phyloP scores from a whole-genome alignment of 2,797 vertebrate species.

The Toxotes lorentzi region DNA sequence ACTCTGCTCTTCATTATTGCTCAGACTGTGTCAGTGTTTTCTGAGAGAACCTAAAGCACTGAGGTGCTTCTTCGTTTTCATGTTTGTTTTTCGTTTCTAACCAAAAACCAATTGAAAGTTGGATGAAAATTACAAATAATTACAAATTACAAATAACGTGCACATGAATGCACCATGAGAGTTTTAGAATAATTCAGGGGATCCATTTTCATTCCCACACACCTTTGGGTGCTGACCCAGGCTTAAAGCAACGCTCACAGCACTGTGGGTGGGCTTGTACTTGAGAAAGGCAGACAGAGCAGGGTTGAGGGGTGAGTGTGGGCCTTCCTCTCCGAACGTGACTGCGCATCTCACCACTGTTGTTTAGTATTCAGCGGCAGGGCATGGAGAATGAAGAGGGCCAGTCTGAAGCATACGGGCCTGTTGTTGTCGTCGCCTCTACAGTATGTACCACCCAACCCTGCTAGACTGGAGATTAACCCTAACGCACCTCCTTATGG shows the following conservation, averaged over 20 bases:
- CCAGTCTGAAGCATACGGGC: conserved; percentile 84
- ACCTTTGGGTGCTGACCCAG: conserved; percentile 67
- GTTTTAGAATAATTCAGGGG: conserved; percentile 29
- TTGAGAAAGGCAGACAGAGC: conserved; percentile 58
- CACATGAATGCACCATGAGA: conserved; percentile 26
- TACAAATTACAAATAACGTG: conserved; percentile 1
- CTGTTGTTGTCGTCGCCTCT: conserved; percentile 65
- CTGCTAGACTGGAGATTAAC: conserved; percentile 93
- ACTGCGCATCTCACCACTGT: conserved; percentile 85
- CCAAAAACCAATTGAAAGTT: conserved; percentile 30
- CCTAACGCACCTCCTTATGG: conserved; percentile 75
- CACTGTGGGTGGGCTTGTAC: conserved; percentile 58
- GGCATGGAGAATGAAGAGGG: conserved; percentile 89
- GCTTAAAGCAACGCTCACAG: conserved; percentile 54
- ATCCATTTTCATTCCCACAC: conserved; percentile 44
- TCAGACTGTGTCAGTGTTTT: not conserved
- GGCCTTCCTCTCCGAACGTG: conserved; percentile 80
- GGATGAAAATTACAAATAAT: no score
- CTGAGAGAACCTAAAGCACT: not conserved
- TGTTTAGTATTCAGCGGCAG: conserved; percentile 89
- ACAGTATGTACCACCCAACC: conserved; percentile 80
- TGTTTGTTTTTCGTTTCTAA: conserved; percentile 22
- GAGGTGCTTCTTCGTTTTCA: not conserved
- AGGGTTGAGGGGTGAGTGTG: conserved; percentile 56
- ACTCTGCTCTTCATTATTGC: not conserved